Base-by-base conservation (phyloP, 2,113 vertebrate species). In the Centropristis striata region DNA sequence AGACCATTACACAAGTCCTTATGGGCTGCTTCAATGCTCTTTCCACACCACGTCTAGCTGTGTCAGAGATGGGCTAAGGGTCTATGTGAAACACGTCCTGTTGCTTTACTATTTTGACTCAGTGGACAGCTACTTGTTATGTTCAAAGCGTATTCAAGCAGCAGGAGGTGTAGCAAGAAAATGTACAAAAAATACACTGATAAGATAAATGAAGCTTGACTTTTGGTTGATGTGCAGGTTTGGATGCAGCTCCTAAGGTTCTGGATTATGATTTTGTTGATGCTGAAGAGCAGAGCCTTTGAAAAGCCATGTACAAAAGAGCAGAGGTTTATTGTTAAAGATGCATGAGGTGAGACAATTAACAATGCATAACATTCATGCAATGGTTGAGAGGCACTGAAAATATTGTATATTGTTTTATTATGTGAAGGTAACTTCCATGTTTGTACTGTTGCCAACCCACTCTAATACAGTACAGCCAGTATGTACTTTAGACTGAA, bases 281-380 rank as follows among this genome's bases (percentile, higher is more conserved):
- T 46, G 39, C 21, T 61, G 42, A 58, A 50, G 42, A 57, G 21
- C 36, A 47, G 41, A 25, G 47, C 58, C 36, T 75, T 69, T 87
- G 80, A 80, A 86, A 78, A 68, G 47, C n/a, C 36, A 49, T 25
- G 71, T 21, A 54, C 37, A 60, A 64, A 70, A 75, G 59, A 79
- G 47, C 12, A 0, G 32, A 39, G 67, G 21, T 65, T 76, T 75
- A 73, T 69, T n/a, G 57, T 74, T 71, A 87, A 91, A 85, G 42
- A 83, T 84, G 79, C 81, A 91, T 81, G 80, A 89, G 80, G 13
- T 11, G 72, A 90, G 83, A 78, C 82, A 49, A 76, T 78, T 74
- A 72, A 75, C 46, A 55, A 16, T 42, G 64, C n/a, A 25, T 81
- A 72, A 89, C 87, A 88, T 88, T 91, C 59, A 88, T 88, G 75